Evolutionary conservation across 1,140 invertebrate genomes (phyloP).

Genomic region (Drosophila melanica): DNA sequence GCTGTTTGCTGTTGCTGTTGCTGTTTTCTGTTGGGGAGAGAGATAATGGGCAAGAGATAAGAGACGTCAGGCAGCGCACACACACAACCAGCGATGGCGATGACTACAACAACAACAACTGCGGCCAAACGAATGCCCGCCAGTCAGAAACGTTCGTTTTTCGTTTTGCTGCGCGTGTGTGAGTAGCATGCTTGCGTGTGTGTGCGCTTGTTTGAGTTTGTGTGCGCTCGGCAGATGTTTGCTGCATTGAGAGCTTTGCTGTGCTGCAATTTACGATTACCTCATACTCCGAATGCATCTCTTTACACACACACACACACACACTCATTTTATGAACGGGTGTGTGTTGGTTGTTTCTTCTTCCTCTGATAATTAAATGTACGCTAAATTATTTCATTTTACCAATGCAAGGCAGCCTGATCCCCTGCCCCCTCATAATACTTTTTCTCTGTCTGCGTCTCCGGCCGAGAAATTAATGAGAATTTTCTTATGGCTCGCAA

Average conservation of each 20-base stretch:
- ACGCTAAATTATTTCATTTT: constrained; percentile 56
- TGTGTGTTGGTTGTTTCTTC: constrained; percentile 20
- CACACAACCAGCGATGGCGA: constrained; percentile 44
- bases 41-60: constrained; percentile 82
- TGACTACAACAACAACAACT: constrained; percentile 46
- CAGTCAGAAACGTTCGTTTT: constrained; percentile 79
- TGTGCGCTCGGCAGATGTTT: constrained; percentile 32
- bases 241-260: constrained; percentile 19
- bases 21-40: constrained; percentile 48
- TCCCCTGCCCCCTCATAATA: neutral
- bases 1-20: constrained; percentile 2
- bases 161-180: constrained; percentile 69
- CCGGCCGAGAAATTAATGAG: constrained; percentile 56
- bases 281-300: constrained; percentile 73
- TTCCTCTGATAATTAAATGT: constrained; percentile 72
- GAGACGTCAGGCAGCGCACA: constrained; percentile 60
- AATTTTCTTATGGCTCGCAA: constrained; percentile 50
- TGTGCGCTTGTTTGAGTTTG: constrained; percentile 7
- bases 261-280: constrained; percentile 71
- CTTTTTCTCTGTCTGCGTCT: constrained; percentile 26
- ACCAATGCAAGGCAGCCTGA: constrained; percentile 31
- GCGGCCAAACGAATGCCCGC: constrained; percentile 66
- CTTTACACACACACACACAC: constrained; percentile 16
- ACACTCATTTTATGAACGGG: constrained; percentile 5
- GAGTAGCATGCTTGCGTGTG: constrained; percentile 24